Conservation (phyloP, 2,888 invertebrate species). For the Meiosimyza platycephala region DNA sequence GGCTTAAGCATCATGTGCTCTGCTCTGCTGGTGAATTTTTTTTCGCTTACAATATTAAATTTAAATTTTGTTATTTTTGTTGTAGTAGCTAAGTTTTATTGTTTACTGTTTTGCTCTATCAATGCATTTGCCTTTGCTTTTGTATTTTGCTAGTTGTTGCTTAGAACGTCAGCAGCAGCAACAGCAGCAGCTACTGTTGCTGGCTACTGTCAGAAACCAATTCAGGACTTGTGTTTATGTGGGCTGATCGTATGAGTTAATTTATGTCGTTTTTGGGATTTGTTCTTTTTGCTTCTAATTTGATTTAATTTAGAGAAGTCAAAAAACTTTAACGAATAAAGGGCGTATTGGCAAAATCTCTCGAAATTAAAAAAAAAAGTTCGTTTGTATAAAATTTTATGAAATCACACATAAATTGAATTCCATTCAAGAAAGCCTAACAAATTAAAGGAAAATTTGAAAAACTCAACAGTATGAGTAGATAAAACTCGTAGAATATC, state of each 20-base stretch:
- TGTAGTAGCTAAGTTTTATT: background rate
- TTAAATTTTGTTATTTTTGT: conserved; percentile 3
- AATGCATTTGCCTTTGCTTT: background rate
- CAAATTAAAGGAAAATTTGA: no score
- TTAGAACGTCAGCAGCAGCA: background rate
- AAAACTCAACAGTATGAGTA: no score
- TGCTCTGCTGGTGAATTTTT: background rate
- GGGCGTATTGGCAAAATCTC: no score
- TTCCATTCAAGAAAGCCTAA: no score
- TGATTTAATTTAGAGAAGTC: background rate
- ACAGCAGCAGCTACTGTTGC: background rate
- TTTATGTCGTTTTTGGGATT: no score
- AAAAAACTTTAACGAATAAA: no score
- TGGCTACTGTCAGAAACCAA: conserved; percentile 23
- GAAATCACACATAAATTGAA: no score
- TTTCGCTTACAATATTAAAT: background rate
- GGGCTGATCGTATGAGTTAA: no score
- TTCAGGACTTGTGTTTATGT: background rate
- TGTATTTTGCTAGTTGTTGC: background rate
- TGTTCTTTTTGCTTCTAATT: background rate
- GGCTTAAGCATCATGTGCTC: no score
- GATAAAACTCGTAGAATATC: no score
- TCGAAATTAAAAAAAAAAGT: no score
- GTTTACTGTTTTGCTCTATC: background rate
- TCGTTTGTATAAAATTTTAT: no score